Percentiles rank a stretch among this genome's conserved stretches.
phyloP scores from a whole-genome alignment of 2,113 vertebrate species.

The Hepsetus odoe region DNA sequence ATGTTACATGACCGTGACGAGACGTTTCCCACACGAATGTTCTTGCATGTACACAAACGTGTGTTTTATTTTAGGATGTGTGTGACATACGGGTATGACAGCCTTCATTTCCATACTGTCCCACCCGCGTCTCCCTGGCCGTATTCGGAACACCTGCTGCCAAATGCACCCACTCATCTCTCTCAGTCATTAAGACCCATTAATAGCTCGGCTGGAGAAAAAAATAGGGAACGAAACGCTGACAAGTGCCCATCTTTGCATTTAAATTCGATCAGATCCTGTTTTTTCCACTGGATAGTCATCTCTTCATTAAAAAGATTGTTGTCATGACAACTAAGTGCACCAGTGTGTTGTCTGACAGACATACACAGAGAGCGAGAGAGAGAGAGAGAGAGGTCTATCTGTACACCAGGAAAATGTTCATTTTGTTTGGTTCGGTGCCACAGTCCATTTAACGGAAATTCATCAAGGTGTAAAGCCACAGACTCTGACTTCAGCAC shows the following conservation, averaged over 20 bases:
- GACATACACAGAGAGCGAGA: background rate
- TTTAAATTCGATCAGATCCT: background rate
- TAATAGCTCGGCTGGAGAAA: background rate
- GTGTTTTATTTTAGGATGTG: conserved; percentile 7
- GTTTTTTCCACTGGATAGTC: background rate
- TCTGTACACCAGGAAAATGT: conserved; percentile 28
- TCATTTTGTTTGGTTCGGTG: conserved; percentile 16
- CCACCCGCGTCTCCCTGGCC: background rate
- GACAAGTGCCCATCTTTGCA: conserved; percentile 8
- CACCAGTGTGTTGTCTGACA: conserved; percentile 19
- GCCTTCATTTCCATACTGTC: background rate
- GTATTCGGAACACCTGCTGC: background rate
- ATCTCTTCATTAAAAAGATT: conserved; percentile 47
- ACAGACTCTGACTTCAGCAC: conserved; percentile 9
- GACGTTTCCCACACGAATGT: background rate
- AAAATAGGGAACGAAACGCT: conserved; percentile 6
- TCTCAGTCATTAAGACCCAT: background rate
- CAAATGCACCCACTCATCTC: background rate
- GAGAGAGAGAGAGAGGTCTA: conserved; percentile 3
- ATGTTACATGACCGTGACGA: no score
- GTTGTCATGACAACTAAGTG: conserved; percentile 65
- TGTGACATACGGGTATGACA: background rate
- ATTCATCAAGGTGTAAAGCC: conserved; percentile 8
- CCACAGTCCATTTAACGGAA: conserved; percentile 39
- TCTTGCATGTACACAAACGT: background rate